Conservation (phyloP, 1,140 invertebrate genomes). For the Lamellibrachia luymesi region DNA sequence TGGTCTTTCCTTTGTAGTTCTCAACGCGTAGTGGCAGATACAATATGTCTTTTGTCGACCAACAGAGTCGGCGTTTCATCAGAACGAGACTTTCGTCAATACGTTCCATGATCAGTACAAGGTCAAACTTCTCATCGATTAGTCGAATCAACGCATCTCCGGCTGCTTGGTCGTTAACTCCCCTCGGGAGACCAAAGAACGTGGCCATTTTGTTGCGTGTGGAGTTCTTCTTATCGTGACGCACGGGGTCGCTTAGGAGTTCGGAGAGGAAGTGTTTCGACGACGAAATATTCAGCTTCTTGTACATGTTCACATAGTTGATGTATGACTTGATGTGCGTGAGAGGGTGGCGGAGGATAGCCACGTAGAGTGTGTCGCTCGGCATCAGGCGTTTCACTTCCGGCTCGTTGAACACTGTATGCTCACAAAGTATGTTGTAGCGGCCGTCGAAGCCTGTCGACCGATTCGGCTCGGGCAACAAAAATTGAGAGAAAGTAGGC, state of each 20-base stretch:
- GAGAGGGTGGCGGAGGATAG: conserved; percentile 9
- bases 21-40: neutral
- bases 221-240: neutral
- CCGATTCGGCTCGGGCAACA: neutral
- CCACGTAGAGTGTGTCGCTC: neutral
- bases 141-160: conserved; percentile 4
- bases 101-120: conserved; percentile 10
- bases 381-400: conserved; percentile 2
- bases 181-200: neutral
- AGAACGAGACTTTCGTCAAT: conserved; percentile 7
- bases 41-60: conserved; percentile 8
- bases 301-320: neutral
- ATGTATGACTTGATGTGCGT: neutral
- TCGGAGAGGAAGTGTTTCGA: neutral
- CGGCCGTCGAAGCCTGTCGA: neutral
- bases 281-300: neutral
- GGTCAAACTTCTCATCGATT: neutral
- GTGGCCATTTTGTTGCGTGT: neutral
- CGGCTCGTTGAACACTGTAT: neutral
- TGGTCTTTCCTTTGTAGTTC: neutral
- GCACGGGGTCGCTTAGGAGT: neutral
- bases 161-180: neutral
- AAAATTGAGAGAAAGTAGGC: neutral
- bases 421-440: conserved; percentile 1
- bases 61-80: conserved; percentile 6